Base-by-base conservation (phyloP, 1,140 invertebrate species). In the Leptopilina clavipes region DNA sequence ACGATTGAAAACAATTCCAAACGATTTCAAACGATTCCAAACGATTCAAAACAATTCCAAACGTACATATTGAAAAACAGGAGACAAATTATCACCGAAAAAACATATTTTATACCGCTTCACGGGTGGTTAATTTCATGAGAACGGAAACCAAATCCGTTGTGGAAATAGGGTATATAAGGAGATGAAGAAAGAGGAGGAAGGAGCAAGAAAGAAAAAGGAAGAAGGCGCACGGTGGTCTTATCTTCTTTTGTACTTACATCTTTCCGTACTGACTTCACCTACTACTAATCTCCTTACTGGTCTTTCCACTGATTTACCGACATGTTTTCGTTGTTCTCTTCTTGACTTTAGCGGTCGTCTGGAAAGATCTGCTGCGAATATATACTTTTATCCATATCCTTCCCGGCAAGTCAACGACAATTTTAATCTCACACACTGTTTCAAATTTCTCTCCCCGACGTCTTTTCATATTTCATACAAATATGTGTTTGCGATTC, bases 311-410 rank as follows among this genome's bases (percentile, higher is more conserved):
- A 73, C 78, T 88, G 86, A 88, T 88, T 88, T 88, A 88, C 83
- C 82, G 86, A 84, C 83, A 84, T 88, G 86, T 88, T 88, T 88
- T 88, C 84, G 87, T 84, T 86, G 86, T 84, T n/a, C 83, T 83
- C 81, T 40, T 76, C 52, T 76, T 70, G 82, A 85, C 81, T 83
- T 79, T 82, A 75, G 76, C 79, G 70, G 70, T 73, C 76, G 59
- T 72, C 81, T 82, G 77, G 85, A 83, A 84, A 86, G 72, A 76
- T 18, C 25, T 65, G 56, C 25, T 31, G 25, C 25, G 22, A 65
- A 65, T 65, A 65, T n/a, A n/a, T 12, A 31, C 22, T 37, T 22
- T 6, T n/a, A 37, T 12, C 22, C 25, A 1, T 40, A 31, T 31
- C 25, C 25, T 6, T 31, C 6, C 25, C 25, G 6, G 1, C 2